Conservation (phyloP, 2,888 invertebrate genomes). For the Punctoribates punctum region DNA sequence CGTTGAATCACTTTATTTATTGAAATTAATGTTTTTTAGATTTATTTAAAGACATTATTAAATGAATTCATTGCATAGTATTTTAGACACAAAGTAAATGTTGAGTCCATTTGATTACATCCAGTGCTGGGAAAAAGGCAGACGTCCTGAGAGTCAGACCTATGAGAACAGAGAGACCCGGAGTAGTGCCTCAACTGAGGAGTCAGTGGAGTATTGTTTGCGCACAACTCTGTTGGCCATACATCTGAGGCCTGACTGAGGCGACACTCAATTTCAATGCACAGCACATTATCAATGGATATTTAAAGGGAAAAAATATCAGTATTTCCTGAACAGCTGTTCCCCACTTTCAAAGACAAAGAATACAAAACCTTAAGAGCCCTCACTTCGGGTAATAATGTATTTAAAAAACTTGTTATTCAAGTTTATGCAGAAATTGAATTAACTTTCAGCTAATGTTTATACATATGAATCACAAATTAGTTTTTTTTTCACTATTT, state of each 20-base stretch:
- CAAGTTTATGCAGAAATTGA: neutral
- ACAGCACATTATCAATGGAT: neutral
- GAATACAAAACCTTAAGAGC: neutral
- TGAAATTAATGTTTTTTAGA: neutral
- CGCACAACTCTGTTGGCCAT: neutral
- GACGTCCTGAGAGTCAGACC: neutral
- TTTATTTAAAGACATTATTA: neutral
- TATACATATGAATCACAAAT: too few relatives aligned
- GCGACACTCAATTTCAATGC: neutral
- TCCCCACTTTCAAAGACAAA: neutral
- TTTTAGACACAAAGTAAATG: neutral
- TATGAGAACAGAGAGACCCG: neutral
- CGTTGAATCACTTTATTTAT: neutral
- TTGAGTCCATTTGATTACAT: too few relatives aligned
- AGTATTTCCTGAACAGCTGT: slow-evolving; percentile 23
- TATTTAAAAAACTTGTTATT: neutral
- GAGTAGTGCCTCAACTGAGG: neutral
- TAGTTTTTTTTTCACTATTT: too few relatives aligned
- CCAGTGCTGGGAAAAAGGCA: too few relatives aligned
- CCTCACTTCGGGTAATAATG: neutral
- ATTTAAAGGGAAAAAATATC: slow-evolving; percentile 22
- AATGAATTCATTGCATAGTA: slow-evolving; percentile 14
- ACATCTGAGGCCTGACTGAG: neutral
- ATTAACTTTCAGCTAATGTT: too few relatives aligned
- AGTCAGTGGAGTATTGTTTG: neutral